Evolutionary conservation across 2,797 vertebrate species (phyloP).

Genomic region (Danio albolineatus): DNA sequence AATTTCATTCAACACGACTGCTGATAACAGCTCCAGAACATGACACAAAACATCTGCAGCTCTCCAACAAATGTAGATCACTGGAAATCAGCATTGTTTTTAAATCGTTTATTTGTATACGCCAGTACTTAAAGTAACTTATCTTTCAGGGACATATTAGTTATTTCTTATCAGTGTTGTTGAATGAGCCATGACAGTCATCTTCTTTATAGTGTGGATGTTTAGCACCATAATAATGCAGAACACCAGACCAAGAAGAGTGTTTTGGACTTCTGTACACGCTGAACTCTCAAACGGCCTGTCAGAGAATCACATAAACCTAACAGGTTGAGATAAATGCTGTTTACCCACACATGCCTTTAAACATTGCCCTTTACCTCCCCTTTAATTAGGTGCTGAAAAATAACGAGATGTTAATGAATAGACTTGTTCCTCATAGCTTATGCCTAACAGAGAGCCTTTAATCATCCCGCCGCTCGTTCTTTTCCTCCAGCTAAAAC

Average conservation of each 20-base stretch:
- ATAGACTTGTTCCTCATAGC: slow-evolving; percentile 6
- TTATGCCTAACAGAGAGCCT: slow-evolving; percentile 23
- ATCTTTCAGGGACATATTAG: background rate
- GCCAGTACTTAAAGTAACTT: no score
- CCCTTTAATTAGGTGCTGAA: slow-evolving; percentile 37
- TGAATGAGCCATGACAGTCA: slow-evolving; percentile 32
- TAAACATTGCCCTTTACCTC: slow-evolving; percentile 10
- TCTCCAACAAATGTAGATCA: background rate
- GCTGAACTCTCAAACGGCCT: slow-evolving; percentile 5
- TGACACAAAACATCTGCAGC: background rate
- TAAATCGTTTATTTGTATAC: no score
- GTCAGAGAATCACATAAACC: slow-evolving; percentile 19
- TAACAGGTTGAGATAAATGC: slow-evolving; percentile 27
- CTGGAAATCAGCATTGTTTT: no score
- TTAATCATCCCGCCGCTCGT: slow-evolving; percentile 31
- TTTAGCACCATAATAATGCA: background rate
- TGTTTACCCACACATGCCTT: slow-evolving; percentile 30
- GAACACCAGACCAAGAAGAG: background rate
- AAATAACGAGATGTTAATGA: slow-evolving; percentile 40
- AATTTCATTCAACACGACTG: background rate
- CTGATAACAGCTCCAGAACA: slow-evolving; percentile 8
- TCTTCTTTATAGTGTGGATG: slow-evolving; percentile 12
- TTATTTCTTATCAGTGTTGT: slow-evolving; percentile 37
- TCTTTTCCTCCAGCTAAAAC: slow-evolving; percentile 19
- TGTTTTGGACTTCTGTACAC: background rate